Base-by-base conservation (phyloP, 2,797 vertebrate species). In the Emys orbicularis region DNA sequence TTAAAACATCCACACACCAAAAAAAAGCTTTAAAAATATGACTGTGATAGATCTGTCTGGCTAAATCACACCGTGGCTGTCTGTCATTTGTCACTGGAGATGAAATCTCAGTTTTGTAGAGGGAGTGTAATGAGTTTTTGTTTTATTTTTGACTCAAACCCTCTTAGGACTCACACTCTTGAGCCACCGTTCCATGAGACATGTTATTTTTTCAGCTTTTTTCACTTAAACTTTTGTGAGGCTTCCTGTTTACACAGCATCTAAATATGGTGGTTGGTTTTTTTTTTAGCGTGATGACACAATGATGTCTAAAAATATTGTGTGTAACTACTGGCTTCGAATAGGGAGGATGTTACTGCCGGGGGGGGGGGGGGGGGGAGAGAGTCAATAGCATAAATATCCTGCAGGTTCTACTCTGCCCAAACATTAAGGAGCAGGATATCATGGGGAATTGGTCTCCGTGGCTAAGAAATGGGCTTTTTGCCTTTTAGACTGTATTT, bases 301-400 rank as follows among this genome's bases (percentile, higher is more conserved):
- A 88, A 29, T 90, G 94, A 56, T 72, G 27, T 95, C 97, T 98
- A 98, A 98, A 98, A 98, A 98, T 98, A 97, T 15, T 95, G 31
- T 8, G 6, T 91, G 74, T 97, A 98, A 98, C 93, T 93, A 92
- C 90, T 83, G 81, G 92, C 86, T 97, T 97, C 8, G 29, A 94
- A 56, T 47, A 76, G 84, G 86, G 90, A 98, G 96, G 96, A 94
- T 96, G 91, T 97, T 96, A 94, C 94, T 97, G 65, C 89, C 89
- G 80, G 89, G 88, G 68, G 96, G 47, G 84, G 68, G 83, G 68
- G 96, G 41, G 21, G 96, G 41, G 21, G 19, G 19, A 83, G 41
- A 8, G 19, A 83, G 44, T 44, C 44, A 96, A 72, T 6, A 87
- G 87, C 61, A 92, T 95, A 98, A 97, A 97, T 97, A 98, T 91